phyloP scores from a whole-genome alignment of 1,140 invertebrate genomes.

The Zaprionus nigranus region DNA sequence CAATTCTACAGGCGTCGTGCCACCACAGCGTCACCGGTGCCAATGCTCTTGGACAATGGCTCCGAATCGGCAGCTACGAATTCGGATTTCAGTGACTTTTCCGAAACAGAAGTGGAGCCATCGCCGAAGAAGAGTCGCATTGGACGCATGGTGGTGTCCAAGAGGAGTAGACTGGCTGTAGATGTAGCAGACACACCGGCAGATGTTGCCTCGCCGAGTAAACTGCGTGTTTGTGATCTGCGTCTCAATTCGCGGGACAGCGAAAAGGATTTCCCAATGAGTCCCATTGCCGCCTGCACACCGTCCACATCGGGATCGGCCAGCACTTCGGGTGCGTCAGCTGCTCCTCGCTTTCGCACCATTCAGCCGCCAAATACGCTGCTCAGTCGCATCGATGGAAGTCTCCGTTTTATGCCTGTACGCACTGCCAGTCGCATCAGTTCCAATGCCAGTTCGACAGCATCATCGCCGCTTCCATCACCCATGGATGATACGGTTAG shows the following conservation, averaged over 20 bases:
- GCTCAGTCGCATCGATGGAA: slow-evolving; percentile 67
- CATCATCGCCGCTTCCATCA: slow-evolving; percentile 84
- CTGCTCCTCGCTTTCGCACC: slow-evolving; percentile 64
- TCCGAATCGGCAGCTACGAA: slow-evolving; percentile 84
- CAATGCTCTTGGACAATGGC: slow-evolving; percentile 86
- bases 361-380: slow-evolving; percentile 75
- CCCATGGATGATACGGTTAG: slow-evolving; percentile 83
- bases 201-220: slow-evolving; percentile 87
- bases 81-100: slow-evolving; percentile 86
- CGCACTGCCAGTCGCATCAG: slow-evolving; percentile 69
- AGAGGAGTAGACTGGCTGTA: slow-evolving; percentile 63
- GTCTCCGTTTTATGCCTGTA: slow-evolving; percentile 61
- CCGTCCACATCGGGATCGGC: slow-evolving; percentile 55
- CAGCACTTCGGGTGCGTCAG: not conserved
- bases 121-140: slow-evolving; percentile 89
- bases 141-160: slow-evolving; percentile 82
- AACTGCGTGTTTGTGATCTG: slow-evolving; percentile 87
- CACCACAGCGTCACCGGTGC: slow-evolving; percentile 85
- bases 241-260: slow-evolving; percentile 86
- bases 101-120: slow-evolving; percentile 88
- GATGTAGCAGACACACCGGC: slow-evolving; percentile 77
- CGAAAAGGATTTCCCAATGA: slow-evolving; percentile 85
- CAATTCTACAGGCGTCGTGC: slow-evolving; percentile 75
- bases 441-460: slow-evolving; percentile 83
- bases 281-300: slow-evolving; percentile 51